Evolutionary conservation across 2,888 invertebrate genomes (phyloP).

Genomic region (Endotricha flammealis): DNA sequence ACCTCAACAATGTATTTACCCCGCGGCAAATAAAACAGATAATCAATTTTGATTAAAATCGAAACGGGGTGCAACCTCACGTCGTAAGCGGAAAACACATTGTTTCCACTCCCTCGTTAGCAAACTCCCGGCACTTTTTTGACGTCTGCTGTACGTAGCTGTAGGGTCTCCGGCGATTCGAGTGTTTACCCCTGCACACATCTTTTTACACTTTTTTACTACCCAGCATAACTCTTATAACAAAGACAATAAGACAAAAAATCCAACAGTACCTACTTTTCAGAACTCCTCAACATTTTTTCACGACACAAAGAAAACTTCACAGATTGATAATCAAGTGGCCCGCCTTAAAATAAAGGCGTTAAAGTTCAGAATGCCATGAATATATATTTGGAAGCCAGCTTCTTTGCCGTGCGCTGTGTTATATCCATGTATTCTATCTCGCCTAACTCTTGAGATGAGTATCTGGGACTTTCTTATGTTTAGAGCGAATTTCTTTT

Average conservation of each 20-base stretch:
- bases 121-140: slow-evolving; percentile 64
- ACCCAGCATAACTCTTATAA: slow-evolving; percentile 24
- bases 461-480: slow-evolving; percentile 50
- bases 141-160: slow-evolving; percentile 67
- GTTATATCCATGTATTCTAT: slow-evolving; percentile 44
- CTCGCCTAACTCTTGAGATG: slow-evolving; percentile 52
- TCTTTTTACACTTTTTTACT: slow-evolving; percentile 30
- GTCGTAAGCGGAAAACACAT: slow-evolving; percentile 53
- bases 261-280: slow-evolving; percentile 22
- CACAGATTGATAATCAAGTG: slow-evolving; percentile 29
- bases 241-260: slow-evolving; percentile 35
- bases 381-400: slow-evolving; percentile 15
- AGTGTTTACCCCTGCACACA: slow-evolving; percentile 44
- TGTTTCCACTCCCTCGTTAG: slow-evolving; percentile 64
- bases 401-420: slow-evolving; percentile 26
- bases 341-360: slow-evolving; percentile 29
- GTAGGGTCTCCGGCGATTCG: slow-evolving; percentile 58
- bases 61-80: slow-evolving; percentile 33
- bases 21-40: slow-evolving; percentile 6
- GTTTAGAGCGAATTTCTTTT: slow-evolving; percentile 23
- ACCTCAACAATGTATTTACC: neutral
- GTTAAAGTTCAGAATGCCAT: slow-evolving; percentile 38
- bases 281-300: slow-evolving; percentile 29
- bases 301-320: slow-evolving; percentile 35
- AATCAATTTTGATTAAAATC: slow-evolving; percentile 42